These are phyloP conservation scores for Mastomys natalensis DNA, from an alignment of 2,113 vertebrate genomes.

Conservation along the genomic window DNA sequence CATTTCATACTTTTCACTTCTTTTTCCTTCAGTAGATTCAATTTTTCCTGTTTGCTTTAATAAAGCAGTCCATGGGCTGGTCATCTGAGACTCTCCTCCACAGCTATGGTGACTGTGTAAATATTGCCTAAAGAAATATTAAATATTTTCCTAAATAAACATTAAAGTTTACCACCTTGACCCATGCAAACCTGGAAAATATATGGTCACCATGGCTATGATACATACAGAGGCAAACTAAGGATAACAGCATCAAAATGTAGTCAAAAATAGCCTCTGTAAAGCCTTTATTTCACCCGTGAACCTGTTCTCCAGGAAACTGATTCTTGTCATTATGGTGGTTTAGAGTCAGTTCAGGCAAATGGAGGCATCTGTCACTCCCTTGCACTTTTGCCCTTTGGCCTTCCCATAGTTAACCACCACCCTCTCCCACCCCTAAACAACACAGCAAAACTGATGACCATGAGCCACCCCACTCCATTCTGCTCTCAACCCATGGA, in stretches of 20 bases:
- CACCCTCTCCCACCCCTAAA: not conserved
- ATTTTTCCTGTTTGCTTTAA: slow-evolving; percentile 36
- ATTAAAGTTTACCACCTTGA: slow-evolving; percentile 62
- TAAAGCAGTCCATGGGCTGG: not conserved
- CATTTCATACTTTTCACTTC: not conserved
- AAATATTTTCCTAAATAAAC: slow-evolving; percentile 70
- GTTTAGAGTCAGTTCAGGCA: slow-evolving; percentile 68
- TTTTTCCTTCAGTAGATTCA: slow-evolving; percentile 10
- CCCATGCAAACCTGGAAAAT: slow-evolving; percentile 58
- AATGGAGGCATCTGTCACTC: slow-evolving; percentile 60
- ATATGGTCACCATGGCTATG: slow-evolving; percentile 66
- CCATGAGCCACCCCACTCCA: not conserved
- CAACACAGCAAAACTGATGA: not conserved
- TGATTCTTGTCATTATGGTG: slow-evolving; percentile 47
- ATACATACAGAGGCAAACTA: slow-evolving; percentile 54
- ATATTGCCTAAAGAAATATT: slow-evolving; percentile 62
- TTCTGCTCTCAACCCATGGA: not conserved
- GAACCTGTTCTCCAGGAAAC: slow-evolving; percentile 78
- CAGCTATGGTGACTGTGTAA: slow-evolving; percentile 53
- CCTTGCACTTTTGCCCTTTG: slow-evolving; percentile 37
- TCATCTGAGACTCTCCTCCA: slow-evolving; percentile 30
- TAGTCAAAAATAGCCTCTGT: slow-evolving; percentile 55
- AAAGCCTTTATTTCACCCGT: slow-evolving; percentile 60
- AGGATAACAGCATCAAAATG: slow-evolving; percentile 47
- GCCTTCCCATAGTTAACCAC: not conserved